Conservation (phyloP, 2,888 invertebrate species). For the Melanargia galathea region DNA sequence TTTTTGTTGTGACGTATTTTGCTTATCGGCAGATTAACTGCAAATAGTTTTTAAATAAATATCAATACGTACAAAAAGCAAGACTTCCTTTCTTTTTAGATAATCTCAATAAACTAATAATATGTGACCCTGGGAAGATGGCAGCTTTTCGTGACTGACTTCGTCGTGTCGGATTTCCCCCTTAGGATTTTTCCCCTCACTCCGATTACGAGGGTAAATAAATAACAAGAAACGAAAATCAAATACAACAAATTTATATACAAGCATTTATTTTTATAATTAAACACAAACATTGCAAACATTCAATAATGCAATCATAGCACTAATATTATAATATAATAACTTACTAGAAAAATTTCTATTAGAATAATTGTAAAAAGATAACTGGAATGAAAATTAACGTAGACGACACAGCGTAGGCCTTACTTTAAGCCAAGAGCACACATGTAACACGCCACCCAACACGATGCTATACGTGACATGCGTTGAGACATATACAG, state of each 20-base stretch:
- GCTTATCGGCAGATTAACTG: background rate
- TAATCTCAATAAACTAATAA: no score
- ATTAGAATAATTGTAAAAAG: slow-evolving; percentile 70
- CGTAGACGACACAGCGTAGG: slow-evolving; percentile 53
- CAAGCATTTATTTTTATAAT: slow-evolving; percentile 81
- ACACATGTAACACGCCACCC: background rate
- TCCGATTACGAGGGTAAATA: no score
- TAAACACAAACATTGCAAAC: slow-evolving; percentile 79
- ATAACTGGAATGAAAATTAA: slow-evolving; percentile 48
- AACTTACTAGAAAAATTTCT: slow-evolving; percentile 70
- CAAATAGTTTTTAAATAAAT: no score
- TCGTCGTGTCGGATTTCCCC: no score
- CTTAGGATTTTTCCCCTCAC: no score
- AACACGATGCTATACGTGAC: no score
- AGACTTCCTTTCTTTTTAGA: no score
- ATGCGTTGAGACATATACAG: no score
- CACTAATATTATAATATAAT: slow-evolving; percentile 65
- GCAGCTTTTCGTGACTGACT: no score
- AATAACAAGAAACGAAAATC: slow-evolving; percentile 22
- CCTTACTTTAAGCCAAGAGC: slow-evolving; percentile 42
- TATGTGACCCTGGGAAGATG: no score
- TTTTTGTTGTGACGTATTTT: background rate
- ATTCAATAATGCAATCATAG: slow-evolving; percentile 80
- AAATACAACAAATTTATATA: slow-evolving; percentile 60
- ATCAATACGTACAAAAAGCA: no score